Percentiles rank a stretch among this genome's conserved stretches.
phyloP scores from a whole-genome alignment of 2,113 vertebrate species.

The Nothobranchius kuhntae region DNA sequence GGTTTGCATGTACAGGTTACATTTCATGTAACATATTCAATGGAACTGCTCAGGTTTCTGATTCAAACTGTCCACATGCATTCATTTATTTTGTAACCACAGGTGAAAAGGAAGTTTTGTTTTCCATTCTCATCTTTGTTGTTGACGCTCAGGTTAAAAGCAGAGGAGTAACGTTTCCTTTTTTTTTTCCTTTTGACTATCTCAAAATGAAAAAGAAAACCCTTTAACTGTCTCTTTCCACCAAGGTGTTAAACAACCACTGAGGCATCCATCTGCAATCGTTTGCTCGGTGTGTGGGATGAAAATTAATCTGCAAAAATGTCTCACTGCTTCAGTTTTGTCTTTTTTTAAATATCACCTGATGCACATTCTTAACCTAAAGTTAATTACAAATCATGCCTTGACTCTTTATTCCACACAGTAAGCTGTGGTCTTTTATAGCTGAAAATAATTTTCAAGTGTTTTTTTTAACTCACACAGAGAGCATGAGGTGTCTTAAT shows the following conservation, averaged over 20 bases:
- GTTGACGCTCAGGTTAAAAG: conserved; percentile 19
- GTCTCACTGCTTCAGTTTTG: conserved; percentile 40
- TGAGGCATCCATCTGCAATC: conserved; percentile 38
- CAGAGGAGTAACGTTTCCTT: conserved; percentile 46
- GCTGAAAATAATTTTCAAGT: too few relatives aligned
- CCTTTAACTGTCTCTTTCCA: conserved; percentile 65
- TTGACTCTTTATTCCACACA: not conserved
- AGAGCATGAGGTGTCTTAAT: too few relatives aligned
- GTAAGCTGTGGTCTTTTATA: not conserved
- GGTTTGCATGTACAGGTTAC: too few relatives aligned
- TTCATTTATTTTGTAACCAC: conserved; percentile 19
- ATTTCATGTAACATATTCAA: conserved; percentile 28
- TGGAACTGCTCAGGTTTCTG: conserved; percentile 7
- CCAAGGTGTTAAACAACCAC: conserved; percentile 56
- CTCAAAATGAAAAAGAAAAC: conserved; percentile 32
- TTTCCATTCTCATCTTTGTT: conserved; percentile 29
- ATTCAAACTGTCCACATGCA: conserved; percentile 42
- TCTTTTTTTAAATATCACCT: not conserved
- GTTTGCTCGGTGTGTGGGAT: conserved; percentile 59
- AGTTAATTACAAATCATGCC: not conserved
- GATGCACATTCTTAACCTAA: not conserved
- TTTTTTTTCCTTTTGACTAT: conserved; percentile 25
- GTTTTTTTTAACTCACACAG: too few relatives aligned
- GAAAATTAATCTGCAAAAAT: conserved; percentile 39
- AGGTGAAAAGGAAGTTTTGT: conserved; percentile 31